Evolutionary conservation across 64 coral and sea anemone genomes (phyloP).

Genomic region (Pocillopora damicornis): DNA sequence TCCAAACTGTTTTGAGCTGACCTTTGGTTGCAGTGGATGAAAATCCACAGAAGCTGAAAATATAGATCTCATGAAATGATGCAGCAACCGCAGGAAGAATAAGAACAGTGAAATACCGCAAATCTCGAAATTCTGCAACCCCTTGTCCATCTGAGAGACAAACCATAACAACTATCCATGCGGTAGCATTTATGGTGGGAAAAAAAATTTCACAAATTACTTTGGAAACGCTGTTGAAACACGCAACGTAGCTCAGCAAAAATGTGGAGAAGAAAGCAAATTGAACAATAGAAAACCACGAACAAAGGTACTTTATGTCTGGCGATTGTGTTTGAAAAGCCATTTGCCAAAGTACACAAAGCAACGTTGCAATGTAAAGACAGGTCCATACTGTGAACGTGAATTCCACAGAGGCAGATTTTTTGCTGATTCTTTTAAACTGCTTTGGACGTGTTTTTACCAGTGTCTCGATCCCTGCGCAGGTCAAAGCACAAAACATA

Average conservation of each 20-base stretch:
- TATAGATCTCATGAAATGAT: constrained; percentile 14
- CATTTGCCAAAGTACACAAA: constrained; percentile 24
- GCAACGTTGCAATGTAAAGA: constrained; percentile 6
- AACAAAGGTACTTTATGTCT: constrained; percentile 8
- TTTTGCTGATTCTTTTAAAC: background rate
- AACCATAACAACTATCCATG: constrained; percentile 14
- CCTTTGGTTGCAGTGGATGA: background rate
- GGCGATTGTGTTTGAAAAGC: background rate
- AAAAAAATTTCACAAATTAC: background rate
- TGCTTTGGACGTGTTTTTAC: background rate
- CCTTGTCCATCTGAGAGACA: background rate
- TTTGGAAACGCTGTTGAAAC: background rate
- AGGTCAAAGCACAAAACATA: background rate
- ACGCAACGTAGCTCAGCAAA: constrained; percentile 16
- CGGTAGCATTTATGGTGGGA: background rate
- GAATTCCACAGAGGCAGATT: background rate
- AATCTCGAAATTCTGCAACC: background rate
- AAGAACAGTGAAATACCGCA: background rate
- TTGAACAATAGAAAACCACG: background rate
- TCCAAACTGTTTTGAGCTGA: background rate
- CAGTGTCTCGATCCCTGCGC: background rate
- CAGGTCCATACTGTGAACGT: background rate
- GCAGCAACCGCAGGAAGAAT: constrained; percentile 3
- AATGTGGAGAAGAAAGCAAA: background rate
- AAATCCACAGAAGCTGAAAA: background rate